These are phyloP conservation scores for Camptogramma bilineatum DNA, from an alignment of 2,888 invertebrate species.

Conservation along the genomic window DNA sequence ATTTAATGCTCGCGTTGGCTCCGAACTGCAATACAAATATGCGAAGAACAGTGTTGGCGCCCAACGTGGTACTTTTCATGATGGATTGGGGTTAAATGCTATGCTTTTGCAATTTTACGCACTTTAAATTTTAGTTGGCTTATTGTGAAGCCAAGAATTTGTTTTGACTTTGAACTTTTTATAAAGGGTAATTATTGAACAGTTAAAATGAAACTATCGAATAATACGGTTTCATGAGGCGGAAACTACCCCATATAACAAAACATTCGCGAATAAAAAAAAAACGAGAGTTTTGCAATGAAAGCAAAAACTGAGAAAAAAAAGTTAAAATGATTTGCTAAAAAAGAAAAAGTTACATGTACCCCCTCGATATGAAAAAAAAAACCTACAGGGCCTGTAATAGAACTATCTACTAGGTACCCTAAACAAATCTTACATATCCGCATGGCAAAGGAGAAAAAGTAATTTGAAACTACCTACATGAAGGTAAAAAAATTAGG, in stretches of 20 bases:
- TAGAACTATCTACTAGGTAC: too few species aligned
- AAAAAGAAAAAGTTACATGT: too few species aligned
- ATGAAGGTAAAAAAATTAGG: conserved; percentile 14
- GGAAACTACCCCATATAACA: too few species aligned
- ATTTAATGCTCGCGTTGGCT: conserved; percentile 57
- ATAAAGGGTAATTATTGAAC: not conserved
- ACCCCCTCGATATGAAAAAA: too few species aligned
- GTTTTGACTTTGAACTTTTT: conserved; percentile 9
- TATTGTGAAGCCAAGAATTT: conserved; percentile 14
- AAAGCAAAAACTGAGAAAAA: not conserved
- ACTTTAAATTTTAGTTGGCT: conserved; percentile 26
- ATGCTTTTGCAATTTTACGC: conserved; percentile 27
- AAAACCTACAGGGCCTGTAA: too few species aligned
- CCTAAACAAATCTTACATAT: not conserved
- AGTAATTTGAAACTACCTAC: not conserved
- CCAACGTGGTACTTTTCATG: conserved; percentile 54
- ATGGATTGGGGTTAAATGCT: conserved; percentile 31
- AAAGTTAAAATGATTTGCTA: too few species aligned
- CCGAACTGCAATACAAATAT: conserved; percentile 47
- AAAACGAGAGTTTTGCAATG: too few species aligned
- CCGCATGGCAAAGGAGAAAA: not conserved
- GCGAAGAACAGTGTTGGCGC: conserved; percentile 54
- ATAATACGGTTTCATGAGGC: not conserved
- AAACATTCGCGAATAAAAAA: too few species aligned
- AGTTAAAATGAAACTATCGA: not conserved